Evolutionary conservation across 1,140 invertebrate species (phyloP).

Genomic region (Halesus radiatus): DNA sequence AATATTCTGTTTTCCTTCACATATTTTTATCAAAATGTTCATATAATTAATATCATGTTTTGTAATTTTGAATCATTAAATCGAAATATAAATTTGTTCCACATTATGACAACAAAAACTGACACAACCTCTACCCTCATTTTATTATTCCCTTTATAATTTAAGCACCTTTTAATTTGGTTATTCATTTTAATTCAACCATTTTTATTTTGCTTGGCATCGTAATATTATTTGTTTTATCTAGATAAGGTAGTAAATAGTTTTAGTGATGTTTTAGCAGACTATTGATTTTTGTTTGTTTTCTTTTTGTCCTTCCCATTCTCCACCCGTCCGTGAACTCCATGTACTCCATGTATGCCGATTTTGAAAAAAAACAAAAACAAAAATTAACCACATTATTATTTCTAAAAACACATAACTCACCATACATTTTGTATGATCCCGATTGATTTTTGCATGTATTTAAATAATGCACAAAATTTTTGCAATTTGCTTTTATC

Average conservation of each 20-base stretch:
- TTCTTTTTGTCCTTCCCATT: slow-evolving; percentile 51
- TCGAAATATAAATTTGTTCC: no score
- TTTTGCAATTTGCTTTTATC: slow-evolving; percentile 42
- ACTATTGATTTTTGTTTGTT: slow-evolving; percentile 59
- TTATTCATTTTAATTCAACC: no score
- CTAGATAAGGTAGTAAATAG: neutral
- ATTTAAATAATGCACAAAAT: slow-evolving; percentile 28
- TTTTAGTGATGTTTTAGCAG: slow-evolving; percentile 43
- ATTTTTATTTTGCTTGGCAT: slow-evolving; percentile 27
- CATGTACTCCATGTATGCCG: slow-evolving; percentile 53
- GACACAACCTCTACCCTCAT: no score
- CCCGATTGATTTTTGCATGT: slow-evolving; percentile 41
- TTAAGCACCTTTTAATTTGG: no score
- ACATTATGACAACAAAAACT: no score
- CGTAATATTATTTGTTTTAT: slow-evolving; percentile 1
- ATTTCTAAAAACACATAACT: slow-evolving; percentile 22
- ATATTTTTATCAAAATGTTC: no score
- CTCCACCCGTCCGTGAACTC: slow-evolving; percentile 47
- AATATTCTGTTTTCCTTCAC: no score
- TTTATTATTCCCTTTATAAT: no score
- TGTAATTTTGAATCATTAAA: no score
- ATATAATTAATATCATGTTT: no score
- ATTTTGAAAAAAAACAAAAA: slow-evolving; percentile 2
- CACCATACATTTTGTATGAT: slow-evolving; percentile 21
- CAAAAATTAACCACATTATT: slow-evolving; percentile 17